Conservation (phyloP, 2,797 vertebrate species). For the Mormyrus hasselquistii region DNA sequence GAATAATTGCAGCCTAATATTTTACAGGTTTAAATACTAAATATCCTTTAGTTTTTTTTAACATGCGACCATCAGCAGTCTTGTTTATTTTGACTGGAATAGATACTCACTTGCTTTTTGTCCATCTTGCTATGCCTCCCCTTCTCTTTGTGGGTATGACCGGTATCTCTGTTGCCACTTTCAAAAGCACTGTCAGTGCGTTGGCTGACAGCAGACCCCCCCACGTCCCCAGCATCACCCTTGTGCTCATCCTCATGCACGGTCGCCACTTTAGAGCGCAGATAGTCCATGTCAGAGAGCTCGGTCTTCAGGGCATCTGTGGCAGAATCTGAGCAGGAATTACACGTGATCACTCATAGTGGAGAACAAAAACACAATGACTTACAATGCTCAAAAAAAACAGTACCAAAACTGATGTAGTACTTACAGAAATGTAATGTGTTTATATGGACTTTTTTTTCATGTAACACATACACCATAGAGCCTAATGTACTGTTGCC, state of each 20-base stretch:
- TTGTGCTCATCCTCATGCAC: conserved; percentile 40
- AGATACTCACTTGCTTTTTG: conserved; percentile 38
- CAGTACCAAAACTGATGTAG: neutral
- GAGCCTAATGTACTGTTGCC: neutral
- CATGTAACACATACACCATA: neutral
- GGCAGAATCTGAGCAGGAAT: conserved; percentile 39
- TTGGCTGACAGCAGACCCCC: conserved; percentile 28
- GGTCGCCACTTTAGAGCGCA: conserved; percentile 80
- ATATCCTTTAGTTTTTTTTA: neutral
- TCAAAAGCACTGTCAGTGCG: conserved; percentile 57
- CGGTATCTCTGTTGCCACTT: conserved; percentile 39
- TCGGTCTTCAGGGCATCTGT: conserved; percentile 58
- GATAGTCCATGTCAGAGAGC: conserved; percentile 91
- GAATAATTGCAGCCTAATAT: neutral
- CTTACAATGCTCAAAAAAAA: neutral
- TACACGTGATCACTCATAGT: neutral
- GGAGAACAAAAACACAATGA: neutral
- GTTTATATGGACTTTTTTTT: neutral
- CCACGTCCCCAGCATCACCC: conserved; percentile 36
- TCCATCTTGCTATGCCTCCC: conserved; percentile 40
- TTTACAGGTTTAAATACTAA: neutral
- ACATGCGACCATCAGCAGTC: neutral
- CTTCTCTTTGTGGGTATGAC: conserved; percentile 32
- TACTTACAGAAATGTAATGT: neutral
- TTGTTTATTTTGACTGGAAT: neutral